Evolutionary conservation across 2,113 vertebrate species (phyloP), one percentile per base, ranked within the genome.

Genomic region (Neotragus pygmaeus): DNA sequence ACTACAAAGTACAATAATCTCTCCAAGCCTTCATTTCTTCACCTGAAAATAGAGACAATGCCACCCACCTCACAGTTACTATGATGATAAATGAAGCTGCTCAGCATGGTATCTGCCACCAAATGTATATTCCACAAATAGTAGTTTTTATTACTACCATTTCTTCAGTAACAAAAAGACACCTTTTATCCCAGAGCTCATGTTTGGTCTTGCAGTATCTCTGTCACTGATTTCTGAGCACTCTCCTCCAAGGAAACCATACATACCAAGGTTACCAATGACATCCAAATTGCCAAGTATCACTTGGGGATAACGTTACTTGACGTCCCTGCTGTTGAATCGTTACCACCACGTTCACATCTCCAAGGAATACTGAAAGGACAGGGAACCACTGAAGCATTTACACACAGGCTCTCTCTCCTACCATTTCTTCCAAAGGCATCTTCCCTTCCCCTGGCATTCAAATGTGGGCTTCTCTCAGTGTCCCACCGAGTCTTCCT

Each of bases 1-100:
- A 97, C 73, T 87, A 91, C 95, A 84, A 94, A 82, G 83, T 91
- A 75, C 10, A 39, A 64, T 92, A 87, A 98, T 87, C 81, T 77
- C 88, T 97, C 47, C 55, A 82, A 92, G 28, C 14, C 47, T 17
- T 85, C 28, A 80, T 33, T 92, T 55, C 83, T 92, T 90, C n/a
- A 85, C 64, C 58, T 94, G 57, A 90, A 98, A 95, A 94, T 4
- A 4, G 23, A 91, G 27, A 91, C 43, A 93, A 96, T 89, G 78
- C 33, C 73, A 96, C 43, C 28, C 36, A 70, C 33, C 30, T 58
- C 39, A 95, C 0, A 94, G 39, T 94, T 91, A 78, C 33, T 81
- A 7, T 85, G 90, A 84, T 23, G 23, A 88, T 66, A 94, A 77
- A 27, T 70, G 45, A 94, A 86, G 60, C 43, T 87, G 28, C 45